phyloP scores from a whole-genome alignment of 2,113 vertebrate species.

The Nansenia antarctica region DNA sequence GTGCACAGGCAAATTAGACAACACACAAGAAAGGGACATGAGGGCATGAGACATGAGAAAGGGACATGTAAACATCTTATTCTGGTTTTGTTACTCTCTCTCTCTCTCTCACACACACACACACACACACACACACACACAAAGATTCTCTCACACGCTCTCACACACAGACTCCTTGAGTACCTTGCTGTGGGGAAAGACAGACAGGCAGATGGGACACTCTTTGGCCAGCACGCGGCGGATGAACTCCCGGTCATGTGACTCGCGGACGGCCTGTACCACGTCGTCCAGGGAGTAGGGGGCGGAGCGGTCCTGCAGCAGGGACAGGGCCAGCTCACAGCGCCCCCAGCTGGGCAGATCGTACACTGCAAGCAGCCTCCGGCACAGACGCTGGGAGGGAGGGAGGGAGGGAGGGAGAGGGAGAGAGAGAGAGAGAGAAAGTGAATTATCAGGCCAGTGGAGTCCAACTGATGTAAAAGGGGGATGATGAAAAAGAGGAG shows the following conservation, averaged over 20 bases:
- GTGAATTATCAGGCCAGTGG: neutral
- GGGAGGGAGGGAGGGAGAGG: neutral
- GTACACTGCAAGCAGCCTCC: constrained; percentile 83
- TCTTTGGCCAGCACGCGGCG: constrained; percentile 84
- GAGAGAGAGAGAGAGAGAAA: neutral
- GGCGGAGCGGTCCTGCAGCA: constrained; percentile 75
- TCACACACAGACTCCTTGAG: neutral
- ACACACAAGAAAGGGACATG: neutral
- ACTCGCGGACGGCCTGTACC: constrained; percentile 85
- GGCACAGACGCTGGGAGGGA: constrained; percentile 74
- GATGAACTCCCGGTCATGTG: constrained; percentile 85
- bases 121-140: neutral
- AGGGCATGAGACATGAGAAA: neutral
- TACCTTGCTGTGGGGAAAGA: constrained; percentile 85
- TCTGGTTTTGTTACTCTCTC: too few species aligned
- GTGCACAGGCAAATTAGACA: too few species aligned
- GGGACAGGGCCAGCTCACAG: constrained; percentile 81
- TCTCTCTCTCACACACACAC: too few species aligned
- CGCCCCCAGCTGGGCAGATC: constrained; percentile 89
- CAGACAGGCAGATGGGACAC: constrained; percentile 84
- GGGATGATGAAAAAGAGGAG: neutral
- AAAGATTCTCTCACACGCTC: neutral
- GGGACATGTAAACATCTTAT: too few species aligned
- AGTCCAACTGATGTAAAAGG: neutral
- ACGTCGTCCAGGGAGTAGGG: constrained; percentile 83